phyloP scores from a whole-genome alignment of 2,797 vertebrate species.

The Fistularia tabacaria region DNA sequence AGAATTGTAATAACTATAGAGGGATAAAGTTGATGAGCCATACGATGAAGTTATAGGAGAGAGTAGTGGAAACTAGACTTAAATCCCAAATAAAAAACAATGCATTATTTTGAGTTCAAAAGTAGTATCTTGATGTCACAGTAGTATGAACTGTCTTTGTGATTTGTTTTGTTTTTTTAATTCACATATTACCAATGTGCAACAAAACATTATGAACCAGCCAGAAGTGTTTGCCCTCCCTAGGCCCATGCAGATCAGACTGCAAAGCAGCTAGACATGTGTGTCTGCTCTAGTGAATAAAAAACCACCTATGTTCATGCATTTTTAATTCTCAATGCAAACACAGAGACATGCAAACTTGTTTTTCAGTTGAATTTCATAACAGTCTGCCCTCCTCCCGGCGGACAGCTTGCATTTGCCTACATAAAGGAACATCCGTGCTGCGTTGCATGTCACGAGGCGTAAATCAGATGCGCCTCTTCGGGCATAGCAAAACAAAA shows the following conservation, averaged over 20 bases:
- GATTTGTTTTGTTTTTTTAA: no score
- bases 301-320: constrained; percentile 41
- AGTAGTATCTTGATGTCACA: no score
- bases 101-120: no score
- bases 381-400: constrained; percentile 43
- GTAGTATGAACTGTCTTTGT: no score
- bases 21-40: no score
- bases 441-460: constrained; percentile 26
- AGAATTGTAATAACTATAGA: no score
- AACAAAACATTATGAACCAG: neutral
- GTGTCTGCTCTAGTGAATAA: constrained; percentile 17
- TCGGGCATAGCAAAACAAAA: neutral
- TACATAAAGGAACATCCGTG: constrained; percentile 26
- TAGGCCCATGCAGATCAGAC: neutral
- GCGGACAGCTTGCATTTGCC: constrained; percentile 27
- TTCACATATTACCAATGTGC: no score
- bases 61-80: no score
- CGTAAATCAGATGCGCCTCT: constrained; percentile 24
- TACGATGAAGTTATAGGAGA: no score
- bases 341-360: constrained; percentile 65
- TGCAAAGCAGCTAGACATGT: constrained; percentile 21
- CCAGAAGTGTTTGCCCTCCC: neutral
- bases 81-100: no score
- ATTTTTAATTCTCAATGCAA: constrained; percentile 61
- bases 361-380: constrained; percentile 46